Evolutionary conservation across 2,113 vertebrate genomes (phyloP).

Genomic region (Lycaon pictus): DNA sequence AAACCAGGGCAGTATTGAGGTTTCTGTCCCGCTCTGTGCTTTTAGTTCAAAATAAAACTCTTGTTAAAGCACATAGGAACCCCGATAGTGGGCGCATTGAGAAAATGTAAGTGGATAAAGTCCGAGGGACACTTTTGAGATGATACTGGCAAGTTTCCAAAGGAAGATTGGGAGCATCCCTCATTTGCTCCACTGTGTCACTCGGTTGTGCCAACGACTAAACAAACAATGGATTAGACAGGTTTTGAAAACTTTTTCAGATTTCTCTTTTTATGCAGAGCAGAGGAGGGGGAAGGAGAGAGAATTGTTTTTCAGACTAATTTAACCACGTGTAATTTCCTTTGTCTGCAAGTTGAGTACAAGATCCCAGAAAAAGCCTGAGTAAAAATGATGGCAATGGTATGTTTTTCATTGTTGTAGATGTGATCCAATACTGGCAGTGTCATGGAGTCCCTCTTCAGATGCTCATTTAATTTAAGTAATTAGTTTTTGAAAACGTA

Average conservation of each 20-base stretch:
- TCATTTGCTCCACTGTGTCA: constrained; percentile 60
- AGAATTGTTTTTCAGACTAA: constrained; percentile 7
- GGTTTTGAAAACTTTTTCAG: constrained; percentile 24
- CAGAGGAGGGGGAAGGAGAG: not conserved
- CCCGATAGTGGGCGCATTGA: not conserved
- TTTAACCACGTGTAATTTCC: constrained; percentile 39
- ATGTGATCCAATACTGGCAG: not conserved
- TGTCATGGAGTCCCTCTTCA: not conserved
- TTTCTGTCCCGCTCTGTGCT: not conserved
- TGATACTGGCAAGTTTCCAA: constrained; percentile 10
- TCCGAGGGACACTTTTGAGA: constrained; percentile 32
- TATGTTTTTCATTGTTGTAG: not conserved
- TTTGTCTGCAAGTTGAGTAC: not conserved
- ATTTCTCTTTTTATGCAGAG: not conserved
- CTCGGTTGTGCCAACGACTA: not conserved
- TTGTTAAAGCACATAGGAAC: not conserved
- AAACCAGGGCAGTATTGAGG: not conserved
- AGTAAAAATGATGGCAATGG: not conserved
- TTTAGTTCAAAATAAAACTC: constrained; percentile 31
- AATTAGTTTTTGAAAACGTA: constrained; percentile 50
- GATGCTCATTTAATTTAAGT: not conserved
- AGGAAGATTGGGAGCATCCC: constrained; percentile 47
- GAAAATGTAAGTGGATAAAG: not conserved
- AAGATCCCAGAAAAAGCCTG: constrained; percentile 16
- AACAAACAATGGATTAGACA: not conserved